Evolutionary conservation across 2,888 invertebrate species (phyloP).

Genomic region (Heliconius hortense): DNA sequence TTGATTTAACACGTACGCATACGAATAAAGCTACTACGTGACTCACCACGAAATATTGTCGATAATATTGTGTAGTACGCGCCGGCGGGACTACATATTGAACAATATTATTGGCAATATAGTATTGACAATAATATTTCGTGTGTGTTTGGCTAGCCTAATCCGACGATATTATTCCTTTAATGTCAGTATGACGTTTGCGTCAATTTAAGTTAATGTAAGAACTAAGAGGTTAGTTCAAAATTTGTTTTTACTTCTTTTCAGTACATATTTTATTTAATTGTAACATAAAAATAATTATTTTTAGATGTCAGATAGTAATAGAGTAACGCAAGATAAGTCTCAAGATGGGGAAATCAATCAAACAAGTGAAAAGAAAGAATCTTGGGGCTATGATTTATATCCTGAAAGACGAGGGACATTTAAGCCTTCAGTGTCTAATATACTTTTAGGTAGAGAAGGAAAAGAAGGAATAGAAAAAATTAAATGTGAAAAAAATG

Average conservation of each 20-base stretch:
- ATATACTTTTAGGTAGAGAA: conserved; percentile 83
- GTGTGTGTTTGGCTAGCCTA: too few relatives aligned
- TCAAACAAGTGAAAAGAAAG: conserved; percentile 50
- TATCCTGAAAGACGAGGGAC: conserved; percentile 90
- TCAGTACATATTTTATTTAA: not conserved
- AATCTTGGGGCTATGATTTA: conserved; percentile 88
- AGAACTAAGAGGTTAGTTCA: conserved; percentile 4
- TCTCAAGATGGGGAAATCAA: conserved; percentile 25
- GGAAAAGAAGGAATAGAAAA: conserved; percentile 87
- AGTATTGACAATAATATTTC: too few relatives aligned
- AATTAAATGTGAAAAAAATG: conserved; percentile 90
- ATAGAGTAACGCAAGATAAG: conserved; percentile 20
- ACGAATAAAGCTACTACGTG: too few relatives aligned
- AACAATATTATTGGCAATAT: too few relatives aligned
- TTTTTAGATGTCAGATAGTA: conserved; percentile 26
- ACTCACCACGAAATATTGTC: too few relatives aligned
- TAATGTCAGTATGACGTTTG: conserved; percentile 3
- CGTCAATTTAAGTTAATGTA: not conserved
- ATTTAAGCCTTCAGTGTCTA: conserved; percentile 78
- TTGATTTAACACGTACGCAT: too few relatives aligned
- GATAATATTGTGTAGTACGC: too few relatives aligned
- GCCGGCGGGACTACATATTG: too few relatives aligned
- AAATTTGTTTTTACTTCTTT: not conserved
- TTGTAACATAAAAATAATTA: not conserved
- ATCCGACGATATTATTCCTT: not conserved